phyloP scores from a whole-genome alignment of 2,113 vertebrate species.

The Climacteris rufus region DNA sequence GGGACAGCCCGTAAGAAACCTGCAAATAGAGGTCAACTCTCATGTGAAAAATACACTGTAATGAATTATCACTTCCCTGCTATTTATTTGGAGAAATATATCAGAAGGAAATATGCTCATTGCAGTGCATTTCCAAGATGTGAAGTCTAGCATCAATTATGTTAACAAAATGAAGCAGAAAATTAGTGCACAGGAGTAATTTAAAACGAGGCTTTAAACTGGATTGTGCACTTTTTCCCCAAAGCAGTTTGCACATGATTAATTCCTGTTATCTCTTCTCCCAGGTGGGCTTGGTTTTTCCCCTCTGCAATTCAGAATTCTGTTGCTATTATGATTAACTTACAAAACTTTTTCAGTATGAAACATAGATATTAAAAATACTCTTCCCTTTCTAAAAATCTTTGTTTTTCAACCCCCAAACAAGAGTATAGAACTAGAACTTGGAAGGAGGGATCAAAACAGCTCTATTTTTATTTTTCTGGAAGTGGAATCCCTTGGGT shows the following conservation, averaged over 20 bases:
- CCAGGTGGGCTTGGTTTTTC: neutral
- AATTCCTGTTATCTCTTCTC: slow-evolving; percentile 28
- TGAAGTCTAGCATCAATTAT: slow-evolving; percentile 4
- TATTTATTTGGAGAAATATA: neutral
- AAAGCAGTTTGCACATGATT: slow-evolving; percentile 2
- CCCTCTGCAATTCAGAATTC: neutral
- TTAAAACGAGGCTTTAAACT: slow-evolving; percentile 14
- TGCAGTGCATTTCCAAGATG: neutral
- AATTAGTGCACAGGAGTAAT: slow-evolving; percentile 20
- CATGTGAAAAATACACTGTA: neutral
- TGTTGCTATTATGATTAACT: neutral
- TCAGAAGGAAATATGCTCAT: neutral
- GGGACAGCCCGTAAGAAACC: neutral
- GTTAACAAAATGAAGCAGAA: slow-evolving; percentile 42
- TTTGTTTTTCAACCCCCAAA: neutral
- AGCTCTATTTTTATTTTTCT: slow-evolving; percentile 27
- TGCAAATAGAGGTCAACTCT: neutral
- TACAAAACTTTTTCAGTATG: neutral
- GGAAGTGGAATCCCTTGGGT: neutral
- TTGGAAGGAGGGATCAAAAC: neutral
- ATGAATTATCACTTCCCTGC: neutral
- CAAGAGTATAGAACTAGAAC: neutral
- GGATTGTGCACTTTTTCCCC: neutral
- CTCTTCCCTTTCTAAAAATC: neutral
- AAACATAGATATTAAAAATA: slow-evolving; percentile 1